A percentile compares a stretch with the other conserved stretches of the same genome.
These are phyloP conservation scores for Endomychus coccineus DNA, from an alignment of 2,888 invertebrate species.

Conservation along the genomic window DNA sequence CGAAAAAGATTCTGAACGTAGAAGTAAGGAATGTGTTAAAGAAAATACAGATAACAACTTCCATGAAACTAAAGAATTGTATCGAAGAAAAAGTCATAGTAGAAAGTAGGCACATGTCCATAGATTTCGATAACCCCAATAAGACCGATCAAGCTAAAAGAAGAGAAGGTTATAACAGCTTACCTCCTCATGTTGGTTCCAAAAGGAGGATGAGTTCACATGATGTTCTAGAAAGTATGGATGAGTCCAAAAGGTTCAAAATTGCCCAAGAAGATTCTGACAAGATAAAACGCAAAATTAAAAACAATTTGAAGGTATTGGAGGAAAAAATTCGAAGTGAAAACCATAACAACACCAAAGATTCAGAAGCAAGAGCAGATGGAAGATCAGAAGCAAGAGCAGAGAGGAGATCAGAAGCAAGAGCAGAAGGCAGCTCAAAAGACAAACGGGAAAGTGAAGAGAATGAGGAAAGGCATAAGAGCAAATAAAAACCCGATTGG, in stretches of 20 bases:
- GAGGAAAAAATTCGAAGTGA: constrained; percentile 52
- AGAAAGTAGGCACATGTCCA: constrained; percentile 45
- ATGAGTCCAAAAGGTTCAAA: constrained; percentile 58
- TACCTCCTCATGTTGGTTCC: constrained; percentile 57
- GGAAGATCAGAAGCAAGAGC: too few relatives aligned
- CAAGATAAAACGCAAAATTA: constrained; percentile 50
- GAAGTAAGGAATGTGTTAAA: constrained; percentile 42
- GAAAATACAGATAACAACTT: constrained; percentile 48
- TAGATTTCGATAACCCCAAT: constrained; percentile 44
- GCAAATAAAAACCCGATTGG: constrained; percentile 27
- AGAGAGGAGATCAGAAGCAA: constrained; percentile 37
- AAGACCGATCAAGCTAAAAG: constrained; percentile 42
- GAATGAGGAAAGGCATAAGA: constrained; percentile 29
- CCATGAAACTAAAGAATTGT: constrained; percentile 46
- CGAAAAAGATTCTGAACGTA: constrained; percentile 42
- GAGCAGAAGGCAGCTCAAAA: too few relatives aligned
- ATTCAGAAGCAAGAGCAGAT: too few relatives aligned
- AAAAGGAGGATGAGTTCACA: constrained; percentile 76
- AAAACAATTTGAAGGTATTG: constrained; percentile 52
- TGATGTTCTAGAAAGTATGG: constrained; percentile 51
- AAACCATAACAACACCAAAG: constrained; percentile 45
- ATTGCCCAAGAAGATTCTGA: constrained; percentile 43
- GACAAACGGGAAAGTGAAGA: constrained; percentile 31
- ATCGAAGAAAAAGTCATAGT: constrained; percentile 31
- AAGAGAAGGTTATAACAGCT: constrained; percentile 56